Evolutionary conservation across 1,140 invertebrate genomes (phyloP), one percentile per base, ranked within the genome.

Genomic region (Lepidostoma basale): DNA sequence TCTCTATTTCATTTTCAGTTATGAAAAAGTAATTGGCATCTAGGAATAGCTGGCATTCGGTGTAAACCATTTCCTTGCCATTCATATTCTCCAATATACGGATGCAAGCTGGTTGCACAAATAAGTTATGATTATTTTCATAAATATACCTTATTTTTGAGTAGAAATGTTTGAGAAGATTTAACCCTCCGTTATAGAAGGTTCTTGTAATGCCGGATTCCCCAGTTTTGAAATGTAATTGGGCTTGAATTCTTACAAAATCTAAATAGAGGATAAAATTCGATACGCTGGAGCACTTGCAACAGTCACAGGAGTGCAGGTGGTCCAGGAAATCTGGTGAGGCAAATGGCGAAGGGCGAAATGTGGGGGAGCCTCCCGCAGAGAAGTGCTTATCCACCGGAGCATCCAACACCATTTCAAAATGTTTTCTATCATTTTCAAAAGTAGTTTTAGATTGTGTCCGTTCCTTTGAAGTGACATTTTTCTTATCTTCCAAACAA

Each of bases 361-460:
- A 73, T 16, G 59, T 64, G 3, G 71, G 71, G 18, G 71, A 73
- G 39, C 70, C 65, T 1, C 67, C 67, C 10, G 58, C 10, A 9
- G 44, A 56, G 14, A 3, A 64, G 14, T 62, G 56, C 49, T 62
- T 65, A 16, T 65, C 56, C 25, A n/a, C 40, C 14, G 66, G 70
- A 3, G 60, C 47, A 45, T 72, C 70, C 20, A 72, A 40, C 12
- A 69, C 67, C 25, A 66, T 54, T 63, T 72, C 70, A 56, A 66
- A 72, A 28, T 54, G 42, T 26, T 68, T 68, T 28, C 16, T 8
- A 28, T 52, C 44, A 26, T 30, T 28, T 54, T 54, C 25, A 12
- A 18, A 4, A 20, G 22, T 36, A 22, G 22, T 52, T 42, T 62
- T 40, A 23, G 8, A 25, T 30, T 10, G 9, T 33, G 12, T 26